Percentiles rank a stretch among this genome's conserved stretches.
Evolutionary conservation across 1,140 invertebrate species (phyloP).

Genomic region (Coenobita brevimanus): DNA sequence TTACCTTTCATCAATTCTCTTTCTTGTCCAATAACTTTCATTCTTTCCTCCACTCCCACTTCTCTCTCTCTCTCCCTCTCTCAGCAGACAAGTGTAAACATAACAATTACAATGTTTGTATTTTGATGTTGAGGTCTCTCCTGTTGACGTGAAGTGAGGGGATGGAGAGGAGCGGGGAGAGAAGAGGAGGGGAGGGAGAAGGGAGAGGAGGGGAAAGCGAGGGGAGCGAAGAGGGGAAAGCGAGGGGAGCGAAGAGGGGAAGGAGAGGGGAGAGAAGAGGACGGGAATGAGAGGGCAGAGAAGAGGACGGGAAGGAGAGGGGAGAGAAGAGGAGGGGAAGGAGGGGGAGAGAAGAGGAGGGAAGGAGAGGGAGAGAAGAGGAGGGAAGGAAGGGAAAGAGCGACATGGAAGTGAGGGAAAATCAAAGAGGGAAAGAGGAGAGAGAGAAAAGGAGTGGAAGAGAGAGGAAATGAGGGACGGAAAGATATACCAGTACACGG

Average conservation of each 20-base stretch:
- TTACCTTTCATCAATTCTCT: neutral
- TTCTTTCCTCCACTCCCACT: too few species aligned
- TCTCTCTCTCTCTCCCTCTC: too few species aligned
- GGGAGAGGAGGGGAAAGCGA: neutral
- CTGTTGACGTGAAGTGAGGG: neutral
- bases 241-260: constrained; percentile 3
- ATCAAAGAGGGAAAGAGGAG: neutral
- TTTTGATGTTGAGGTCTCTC: too few species aligned
- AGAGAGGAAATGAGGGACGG: neutral
- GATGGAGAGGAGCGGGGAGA: neutral
- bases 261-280: too few species aligned
- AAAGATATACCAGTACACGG: neutral
- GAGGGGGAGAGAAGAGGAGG: neutral
- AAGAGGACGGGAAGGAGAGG: too few species aligned
- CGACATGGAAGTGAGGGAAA: too few species aligned
- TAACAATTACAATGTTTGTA: too few species aligned
- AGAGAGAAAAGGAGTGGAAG: neutral
- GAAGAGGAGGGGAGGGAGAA: neutral
- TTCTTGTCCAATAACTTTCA: neutral
- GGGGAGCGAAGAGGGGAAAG: neutral
- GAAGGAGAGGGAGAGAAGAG: too few species aligned
- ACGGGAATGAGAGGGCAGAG: too few species aligned
- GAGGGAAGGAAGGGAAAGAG: too few species aligned
- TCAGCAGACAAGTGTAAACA: too few species aligned
- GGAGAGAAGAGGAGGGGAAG: neutral